Conservation (phyloP, 2,888 invertebrate genomes). For the Stenoptilia bipunctidactyla region DNA sequence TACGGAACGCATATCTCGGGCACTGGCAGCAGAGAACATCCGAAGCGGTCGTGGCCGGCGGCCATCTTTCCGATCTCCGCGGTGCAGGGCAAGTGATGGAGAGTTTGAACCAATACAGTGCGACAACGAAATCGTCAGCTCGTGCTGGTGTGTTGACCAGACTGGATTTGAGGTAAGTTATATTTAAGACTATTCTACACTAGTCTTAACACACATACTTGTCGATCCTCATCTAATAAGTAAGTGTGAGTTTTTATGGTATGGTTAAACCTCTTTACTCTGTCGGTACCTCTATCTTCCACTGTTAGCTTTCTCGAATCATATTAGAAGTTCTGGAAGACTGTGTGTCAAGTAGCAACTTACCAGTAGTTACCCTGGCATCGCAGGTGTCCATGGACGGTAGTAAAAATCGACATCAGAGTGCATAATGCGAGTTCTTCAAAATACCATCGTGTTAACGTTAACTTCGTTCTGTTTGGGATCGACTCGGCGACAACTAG, state of each 20-base stretch:
- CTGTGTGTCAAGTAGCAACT: no score
- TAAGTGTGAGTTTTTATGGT: neutral
- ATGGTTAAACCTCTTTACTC: no score
- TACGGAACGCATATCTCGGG: conserved; percentile 54
- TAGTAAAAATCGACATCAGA: no score
- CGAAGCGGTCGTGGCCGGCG: conserved; percentile 73
- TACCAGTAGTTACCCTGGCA: no score
- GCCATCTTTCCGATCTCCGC: conserved; percentile 76
- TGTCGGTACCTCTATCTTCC: no score
- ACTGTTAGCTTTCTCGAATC: no score
- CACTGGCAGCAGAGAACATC: conserved; percentile 61
- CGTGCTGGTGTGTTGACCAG: conserved; percentile 88
- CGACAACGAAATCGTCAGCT: conserved; percentile 77
- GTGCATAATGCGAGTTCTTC: no score
- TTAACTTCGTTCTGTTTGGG: no score
- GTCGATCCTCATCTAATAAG: neutral
- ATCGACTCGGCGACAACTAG: no score
- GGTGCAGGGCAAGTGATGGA: conserved; percentile 79
- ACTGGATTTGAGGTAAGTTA: conserved; percentile 77
- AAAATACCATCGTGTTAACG: no score
- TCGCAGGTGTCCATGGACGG: no score
- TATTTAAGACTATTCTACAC: neutral
- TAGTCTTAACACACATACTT: neutral
- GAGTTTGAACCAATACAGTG: conserved; percentile 85
- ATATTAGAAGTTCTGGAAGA: no score